Evolutionary conservation across 2,113 vertebrate genomes (phyloP), one percentile per base, ranked within the genome.

Genomic region (Solenodon paradoxus): DNA sequence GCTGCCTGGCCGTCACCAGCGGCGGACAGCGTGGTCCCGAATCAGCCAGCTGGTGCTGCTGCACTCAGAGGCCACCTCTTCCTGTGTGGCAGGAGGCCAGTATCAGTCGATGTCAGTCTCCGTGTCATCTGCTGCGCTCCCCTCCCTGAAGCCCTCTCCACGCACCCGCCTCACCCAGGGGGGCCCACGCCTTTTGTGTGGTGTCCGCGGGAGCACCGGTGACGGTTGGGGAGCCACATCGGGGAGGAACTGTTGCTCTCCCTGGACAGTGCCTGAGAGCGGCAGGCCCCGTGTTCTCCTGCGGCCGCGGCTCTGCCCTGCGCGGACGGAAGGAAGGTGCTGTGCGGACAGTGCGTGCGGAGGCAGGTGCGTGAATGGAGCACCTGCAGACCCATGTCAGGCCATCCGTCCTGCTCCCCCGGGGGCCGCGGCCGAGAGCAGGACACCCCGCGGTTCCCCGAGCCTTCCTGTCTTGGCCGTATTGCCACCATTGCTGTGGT

Each of bases 381-480:
- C 92, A 79, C 88, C 88, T 97, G 61, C 96, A 88, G 59, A 96
- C 72, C 95, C 53, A 53, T 24, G 55, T 69, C 2, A n/a, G 28
- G 79, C 61, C 53, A 19, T 26, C 20, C 9, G 8, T 45, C 20
- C 35, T 40, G 28, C 20, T 3, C 30, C 61, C 30, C 16, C 9
- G 26, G 57, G 59, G 17, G 28, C n/a, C n/a, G n/a, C n/a, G n/a
- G n/a, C n/a, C n/a, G n/a, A n/a, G n/a, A n/a, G n/a, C n/a, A n/a
- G 57, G 9, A 63, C 3, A 28, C 22, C 53, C 16, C n/a, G n/a
- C n/a, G n/a, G 64, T 12, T 89, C 22, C 38, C 53, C 22, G 15
- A 42, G 19, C 7, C 32, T 51, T 85, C 53, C 12, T 79, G 4
- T 85, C 35, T 85, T 38, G 55, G 38, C n/a, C 42, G 61, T 30